These are phyloP conservation scores for Synanthedon andrenaeformis DNA, from an alignment of 2,888 invertebrate genomes.

Conservation along the genomic window DNA sequence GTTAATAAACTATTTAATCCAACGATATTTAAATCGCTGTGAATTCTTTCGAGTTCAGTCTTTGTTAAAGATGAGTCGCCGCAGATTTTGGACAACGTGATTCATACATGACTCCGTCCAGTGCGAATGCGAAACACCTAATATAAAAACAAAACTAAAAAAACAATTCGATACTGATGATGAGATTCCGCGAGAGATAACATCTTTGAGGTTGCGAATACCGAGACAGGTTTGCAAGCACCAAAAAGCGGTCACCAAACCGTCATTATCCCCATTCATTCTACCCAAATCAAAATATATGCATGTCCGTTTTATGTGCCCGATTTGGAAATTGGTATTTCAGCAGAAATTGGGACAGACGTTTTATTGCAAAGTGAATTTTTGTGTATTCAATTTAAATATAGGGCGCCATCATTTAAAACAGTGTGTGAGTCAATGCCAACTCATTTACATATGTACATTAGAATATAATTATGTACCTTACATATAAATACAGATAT, in stretches of 20 bases:
- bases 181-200: conserved; percentile 33
- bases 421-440: too few species aligned
- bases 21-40: too few species aligned
- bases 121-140: neutral
- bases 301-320: neutral
- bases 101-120: conserved; percentile 5
- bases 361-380: neutral
- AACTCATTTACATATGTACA: too few species aligned
- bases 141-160: neutral
- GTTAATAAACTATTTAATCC: too few species aligned
- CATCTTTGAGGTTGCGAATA: conserved; percentile 20
- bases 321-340: neutral
- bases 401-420: too few species aligned
- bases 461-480: too few species aligned
- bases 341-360: neutral
- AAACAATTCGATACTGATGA: conserved; percentile 30
- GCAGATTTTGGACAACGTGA: conserved; percentile 18
- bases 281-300: conserved; percentile 19
- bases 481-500: too few species aligned
- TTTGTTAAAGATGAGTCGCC: neutral
- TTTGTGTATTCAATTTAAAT: neutral
- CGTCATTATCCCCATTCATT: conserved; percentile 37
- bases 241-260: conserved; percentile 27
- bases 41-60: neutral
- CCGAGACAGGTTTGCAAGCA: conserved; percentile 31